Conservation (phyloP, 2,888 invertebrate species). For the Agrotis ipsilon region DNA sequence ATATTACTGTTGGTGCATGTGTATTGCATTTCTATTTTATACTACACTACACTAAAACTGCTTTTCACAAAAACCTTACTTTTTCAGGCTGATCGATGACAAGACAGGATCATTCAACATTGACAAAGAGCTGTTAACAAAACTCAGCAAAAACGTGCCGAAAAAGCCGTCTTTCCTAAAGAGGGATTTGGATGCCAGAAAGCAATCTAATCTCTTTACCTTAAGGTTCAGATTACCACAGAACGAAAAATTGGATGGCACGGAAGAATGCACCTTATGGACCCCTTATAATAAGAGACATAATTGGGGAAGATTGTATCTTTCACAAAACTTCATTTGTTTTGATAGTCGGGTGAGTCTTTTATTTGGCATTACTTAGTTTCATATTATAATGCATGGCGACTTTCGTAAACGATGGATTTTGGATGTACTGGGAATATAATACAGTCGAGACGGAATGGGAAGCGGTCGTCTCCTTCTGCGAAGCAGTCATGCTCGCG, state of each 20-base stretch:
- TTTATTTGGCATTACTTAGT: not conserved
- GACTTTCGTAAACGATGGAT: too few species aligned
- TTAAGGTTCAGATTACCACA: conserved; percentile 96
- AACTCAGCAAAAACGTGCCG: conserved; percentile 96
- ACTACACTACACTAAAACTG: too few species aligned
- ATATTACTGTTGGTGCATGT: too few species aligned
- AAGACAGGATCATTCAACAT: conserved; percentile 96
- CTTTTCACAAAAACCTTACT: conserved; percentile 14
- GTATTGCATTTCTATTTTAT: not conserved
- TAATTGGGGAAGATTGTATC: conserved; percentile 96
- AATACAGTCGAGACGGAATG: too few species aligned
- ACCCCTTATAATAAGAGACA: conserved; percentile 98
- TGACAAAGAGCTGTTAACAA: conserved; percentile 96
- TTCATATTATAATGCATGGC: too few species aligned
- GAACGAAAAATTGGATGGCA: conserved; percentile 98
- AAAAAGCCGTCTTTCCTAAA: conserved; percentile 98
- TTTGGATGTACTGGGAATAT: too few species aligned
- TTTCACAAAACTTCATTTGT: conserved; percentile 98
- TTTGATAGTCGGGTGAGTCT: conserved; percentile 97
- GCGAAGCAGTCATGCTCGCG: too few species aligned
- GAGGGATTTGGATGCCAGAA: conserved; percentile 98
- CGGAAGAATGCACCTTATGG: conserved; percentile 97
- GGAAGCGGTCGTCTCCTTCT: too few species aligned
- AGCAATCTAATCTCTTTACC: conserved; percentile 97
- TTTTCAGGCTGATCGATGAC: conserved; percentile 96